Conservation (phyloP, 2,888 invertebrate species). For the Chaitophorus viminalis region DNA sequence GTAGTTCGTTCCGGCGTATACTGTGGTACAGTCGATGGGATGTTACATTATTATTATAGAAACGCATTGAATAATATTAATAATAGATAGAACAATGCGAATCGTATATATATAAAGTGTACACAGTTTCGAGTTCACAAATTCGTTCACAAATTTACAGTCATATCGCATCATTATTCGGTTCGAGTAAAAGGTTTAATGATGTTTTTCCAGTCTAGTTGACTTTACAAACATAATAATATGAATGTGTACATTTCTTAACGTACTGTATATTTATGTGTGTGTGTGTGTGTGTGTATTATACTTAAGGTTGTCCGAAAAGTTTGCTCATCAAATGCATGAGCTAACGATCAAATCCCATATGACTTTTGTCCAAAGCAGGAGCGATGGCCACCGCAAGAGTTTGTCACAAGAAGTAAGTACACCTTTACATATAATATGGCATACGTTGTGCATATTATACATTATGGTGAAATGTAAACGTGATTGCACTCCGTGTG, state of each 20-base stretch:
- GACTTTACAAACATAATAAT: background rate
- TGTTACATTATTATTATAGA: background rate
- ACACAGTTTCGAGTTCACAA: background rate
- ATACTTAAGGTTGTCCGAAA: slow-evolving; percentile 8
- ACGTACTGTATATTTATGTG: background rate
- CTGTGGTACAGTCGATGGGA: background rate
- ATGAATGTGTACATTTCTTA: too few species aligned
- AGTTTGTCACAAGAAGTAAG: too few species aligned
- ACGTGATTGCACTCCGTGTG: too few species aligned
- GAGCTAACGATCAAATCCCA: background rate
- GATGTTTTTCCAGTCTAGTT: slow-evolving; percentile 30
- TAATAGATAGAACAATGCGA: background rate
- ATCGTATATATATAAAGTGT: background rate
- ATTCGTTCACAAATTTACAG: slow-evolving; percentile 9
- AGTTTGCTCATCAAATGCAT: background rate
- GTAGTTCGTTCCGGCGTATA: background rate
- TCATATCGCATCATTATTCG: slow-evolving; percentile 19
- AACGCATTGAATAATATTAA: background rate
- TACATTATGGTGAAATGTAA: too few species aligned
- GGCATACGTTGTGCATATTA: too few species aligned
- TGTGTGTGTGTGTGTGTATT: background rate
- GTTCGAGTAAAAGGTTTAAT: slow-evolving; percentile 22
- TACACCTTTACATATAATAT: too few species aligned
- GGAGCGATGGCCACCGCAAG: too few species aligned
- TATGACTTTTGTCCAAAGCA: background rate